phyloP scores from a whole-genome alignment of 2,797 vertebrate species.

The Triplophysa bombifrons region DNA sequence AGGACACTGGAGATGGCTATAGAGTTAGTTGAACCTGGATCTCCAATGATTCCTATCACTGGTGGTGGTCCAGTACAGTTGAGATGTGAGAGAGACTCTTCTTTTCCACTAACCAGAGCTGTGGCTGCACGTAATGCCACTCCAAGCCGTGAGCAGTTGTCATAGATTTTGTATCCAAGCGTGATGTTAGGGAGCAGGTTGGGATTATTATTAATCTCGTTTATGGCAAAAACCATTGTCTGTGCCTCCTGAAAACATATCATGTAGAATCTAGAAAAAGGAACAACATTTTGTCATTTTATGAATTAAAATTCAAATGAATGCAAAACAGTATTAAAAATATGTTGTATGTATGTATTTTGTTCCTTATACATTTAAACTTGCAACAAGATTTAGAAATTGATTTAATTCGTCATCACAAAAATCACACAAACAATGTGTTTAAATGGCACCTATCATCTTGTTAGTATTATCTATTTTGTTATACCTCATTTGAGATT shows the following conservation, averaged over 20 bases:
- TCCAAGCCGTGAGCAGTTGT: constrained; percentile 52
- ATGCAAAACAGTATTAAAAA: not conserved
- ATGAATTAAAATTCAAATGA: not conserved
- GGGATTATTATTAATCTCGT: constrained; percentile 58
- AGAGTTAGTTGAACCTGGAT: constrained; percentile 53
- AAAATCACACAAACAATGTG: no score
- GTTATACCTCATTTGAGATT: not conserved
- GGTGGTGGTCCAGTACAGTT: constrained; percentile 48
- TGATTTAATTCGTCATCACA: no score
- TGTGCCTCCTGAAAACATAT: constrained; percentile 50
- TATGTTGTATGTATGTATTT: not conserved
- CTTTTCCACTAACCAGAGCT: constrained; percentile 41
- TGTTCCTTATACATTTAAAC: not conserved
- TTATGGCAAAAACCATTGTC: constrained; percentile 56
- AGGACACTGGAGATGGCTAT: constrained; percentile 57
- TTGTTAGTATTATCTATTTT: not conserved
- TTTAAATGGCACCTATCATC: not conserved
- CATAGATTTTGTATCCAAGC: constrained; percentile 54
- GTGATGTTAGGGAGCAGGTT: constrained; percentile 54
- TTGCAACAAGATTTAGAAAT: not conserved
- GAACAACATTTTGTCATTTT: not conserved
- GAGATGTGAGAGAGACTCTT: constrained; percentile 9
- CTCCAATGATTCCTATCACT: constrained; percentile 53
- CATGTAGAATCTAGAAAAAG: constrained; percentile 47
- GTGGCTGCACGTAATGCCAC: constrained; percentile 53